These are phyloP conservation scores for Anoura caudifer DNA, from an alignment of 2,113 vertebrate species.

Conservation along the genomic window DNA sequence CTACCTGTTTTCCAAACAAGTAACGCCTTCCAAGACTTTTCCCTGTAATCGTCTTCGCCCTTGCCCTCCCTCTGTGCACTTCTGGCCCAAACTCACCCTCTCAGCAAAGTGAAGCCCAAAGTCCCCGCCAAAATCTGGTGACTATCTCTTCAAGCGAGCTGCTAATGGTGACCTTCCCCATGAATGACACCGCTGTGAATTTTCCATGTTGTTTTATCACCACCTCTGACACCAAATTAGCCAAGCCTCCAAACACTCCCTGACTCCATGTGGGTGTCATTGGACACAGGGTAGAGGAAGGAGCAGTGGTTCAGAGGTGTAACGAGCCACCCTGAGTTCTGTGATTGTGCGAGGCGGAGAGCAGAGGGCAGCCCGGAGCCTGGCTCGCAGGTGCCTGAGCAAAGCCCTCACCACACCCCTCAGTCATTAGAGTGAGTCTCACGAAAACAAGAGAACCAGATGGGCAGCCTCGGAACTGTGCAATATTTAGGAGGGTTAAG, in stretches of 20 bases:
- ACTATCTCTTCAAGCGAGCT: background rate
- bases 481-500: constrained; percentile 52
- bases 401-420: constrained; percentile 54
- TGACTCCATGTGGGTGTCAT: background rate
- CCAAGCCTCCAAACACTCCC: background rate
- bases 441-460: constrained; percentile 61
- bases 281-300: background rate
- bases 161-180: background rate
- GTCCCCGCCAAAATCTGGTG: background rate
- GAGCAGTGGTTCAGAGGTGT: background rate
- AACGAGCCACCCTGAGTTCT: background rate
- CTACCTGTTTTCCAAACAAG: constrained; percentile 62
- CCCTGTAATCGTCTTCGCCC: background rate
- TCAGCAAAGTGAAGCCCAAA: background rate
- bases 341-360: background rate
- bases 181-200: background rate
- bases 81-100: background rate
- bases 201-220: background rate
- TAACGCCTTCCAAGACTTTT: constrained; percentile 19
- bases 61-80: background rate
- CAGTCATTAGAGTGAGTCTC: constrained; percentile 48
- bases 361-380: background rate
- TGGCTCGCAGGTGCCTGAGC: constrained; percentile 16
- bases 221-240: background rate
- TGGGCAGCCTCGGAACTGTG: constrained; percentile 42